These are phyloP conservation scores for Shargacucullia verbasci DNA, from an alignment of 2,888 invertebrate genomes.

Conservation along the genomic window DNA sequence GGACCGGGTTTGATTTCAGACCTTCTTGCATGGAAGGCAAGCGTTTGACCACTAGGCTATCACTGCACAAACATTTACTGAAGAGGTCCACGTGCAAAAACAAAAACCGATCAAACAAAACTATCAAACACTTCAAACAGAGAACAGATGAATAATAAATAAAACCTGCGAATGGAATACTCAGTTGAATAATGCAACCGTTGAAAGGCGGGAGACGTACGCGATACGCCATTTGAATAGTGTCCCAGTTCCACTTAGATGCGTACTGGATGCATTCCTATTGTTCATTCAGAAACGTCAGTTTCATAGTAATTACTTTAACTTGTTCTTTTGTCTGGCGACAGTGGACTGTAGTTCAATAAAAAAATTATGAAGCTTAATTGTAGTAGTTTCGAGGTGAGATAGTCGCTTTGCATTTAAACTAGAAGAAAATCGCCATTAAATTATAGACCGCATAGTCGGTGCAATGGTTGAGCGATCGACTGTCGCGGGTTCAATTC, in stretches of 20 bases:
- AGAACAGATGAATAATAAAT: constrained; percentile 8
- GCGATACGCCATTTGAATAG: constrained; percentile 46
- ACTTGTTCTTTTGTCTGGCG: neutral
- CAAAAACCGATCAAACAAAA: too few species aligned
- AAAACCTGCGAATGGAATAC: constrained; percentile 26
- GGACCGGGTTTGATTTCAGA: too few species aligned
- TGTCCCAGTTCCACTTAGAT: constrained; percentile 34
- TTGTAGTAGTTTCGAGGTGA: constrained; percentile 4
- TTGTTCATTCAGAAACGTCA: constrained; percentile 36
- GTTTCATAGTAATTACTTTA: constrained; percentile 30
- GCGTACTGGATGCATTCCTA: constrained; percentile 25
- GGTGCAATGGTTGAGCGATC: too few species aligned
- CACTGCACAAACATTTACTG: too few species aligned
- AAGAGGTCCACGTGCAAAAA: too few species aligned
- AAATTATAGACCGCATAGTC: too few species aligned
- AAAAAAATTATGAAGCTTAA: neutral
- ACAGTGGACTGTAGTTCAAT: constrained; percentile 11
- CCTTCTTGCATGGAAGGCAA: too few species aligned
- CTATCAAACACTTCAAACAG: neutral
- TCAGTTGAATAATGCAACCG: constrained; percentile 33
- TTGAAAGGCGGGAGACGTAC: constrained; percentile 29
- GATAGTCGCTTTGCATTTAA: neutral
- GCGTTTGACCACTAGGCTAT: too few species aligned
- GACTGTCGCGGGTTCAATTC: too few species aligned
- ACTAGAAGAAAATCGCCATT: too few species aligned